phyloP scores from a whole-genome alignment of 2,888 invertebrate species.

The Heliconius charithonia region DNA sequence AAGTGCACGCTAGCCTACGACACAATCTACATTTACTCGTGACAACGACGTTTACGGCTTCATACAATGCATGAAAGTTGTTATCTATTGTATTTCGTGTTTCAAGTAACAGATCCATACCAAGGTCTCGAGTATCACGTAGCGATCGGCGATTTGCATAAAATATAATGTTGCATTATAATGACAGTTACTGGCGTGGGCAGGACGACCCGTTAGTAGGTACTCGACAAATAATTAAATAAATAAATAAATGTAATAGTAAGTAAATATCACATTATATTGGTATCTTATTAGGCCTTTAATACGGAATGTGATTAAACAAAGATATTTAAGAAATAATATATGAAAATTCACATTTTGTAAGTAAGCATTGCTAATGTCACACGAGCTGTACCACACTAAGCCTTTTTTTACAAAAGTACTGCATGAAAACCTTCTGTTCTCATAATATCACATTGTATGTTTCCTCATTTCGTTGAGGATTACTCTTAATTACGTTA shows the following conservation, averaged over 20 bases:
- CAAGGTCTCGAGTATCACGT: conserved; percentile 26
- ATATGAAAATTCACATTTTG: neutral
- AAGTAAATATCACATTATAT: neutral
- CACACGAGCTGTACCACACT: neutral
- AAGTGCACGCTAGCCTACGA: conserved; percentile 11
- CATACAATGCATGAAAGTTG: conserved; percentile 29
- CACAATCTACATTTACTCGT: conserved; percentile 20
- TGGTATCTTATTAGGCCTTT: neutral
- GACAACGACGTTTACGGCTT: conserved; percentile 19
- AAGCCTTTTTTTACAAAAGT: neutral
- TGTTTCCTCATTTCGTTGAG: conserved; percentile 13
- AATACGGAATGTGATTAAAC: neutral
- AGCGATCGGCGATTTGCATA: conserved; percentile 31
- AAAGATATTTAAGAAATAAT: neutral
- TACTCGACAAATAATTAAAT: conserved; percentile 8
- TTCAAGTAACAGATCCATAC: conserved; percentile 25
- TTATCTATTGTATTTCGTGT: conserved; percentile 16
- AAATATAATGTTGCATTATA: conserved; percentile 31
- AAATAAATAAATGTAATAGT: conserved; percentile 5
- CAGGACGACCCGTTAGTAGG: conserved; percentile 7
- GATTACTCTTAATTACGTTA: conserved; percentile 13
- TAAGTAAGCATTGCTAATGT: neutral
- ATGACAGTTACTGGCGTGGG: conserved; percentile 23
- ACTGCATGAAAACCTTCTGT: neutral
- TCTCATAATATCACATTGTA: neutral